Evolutionary conservation across 2,888 invertebrate species (phyloP).

Genomic region (Mythimna lalbum): DNA sequence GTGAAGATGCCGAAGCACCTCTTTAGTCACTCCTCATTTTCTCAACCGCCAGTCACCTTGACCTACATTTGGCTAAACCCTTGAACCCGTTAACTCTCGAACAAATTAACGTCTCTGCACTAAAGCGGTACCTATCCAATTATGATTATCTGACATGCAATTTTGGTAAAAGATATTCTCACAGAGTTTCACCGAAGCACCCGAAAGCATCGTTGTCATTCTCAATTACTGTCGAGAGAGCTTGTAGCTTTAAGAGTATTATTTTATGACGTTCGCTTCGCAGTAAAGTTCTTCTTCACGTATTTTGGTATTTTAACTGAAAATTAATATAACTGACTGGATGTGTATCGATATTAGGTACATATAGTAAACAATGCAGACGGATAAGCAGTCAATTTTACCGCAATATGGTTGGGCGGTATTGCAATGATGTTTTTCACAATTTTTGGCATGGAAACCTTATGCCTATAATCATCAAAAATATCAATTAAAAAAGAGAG

Average conservation of each 20-base stretch:
- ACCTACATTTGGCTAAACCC: not conserved
- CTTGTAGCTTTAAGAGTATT: conserved; percentile 2
- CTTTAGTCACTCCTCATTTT: too few species aligned
- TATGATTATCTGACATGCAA: conserved; percentile 26
- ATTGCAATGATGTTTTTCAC: too few species aligned
- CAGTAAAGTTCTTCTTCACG: not conserved
- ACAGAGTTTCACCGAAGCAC: not conserved
- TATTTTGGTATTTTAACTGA: not conserved
- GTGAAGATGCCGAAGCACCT: too few species aligned
- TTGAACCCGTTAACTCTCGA: not conserved
- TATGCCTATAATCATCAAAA: too few species aligned
- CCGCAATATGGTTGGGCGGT: too few species aligned
- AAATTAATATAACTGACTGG: not conserved
- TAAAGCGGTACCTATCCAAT: conserved; percentile 12
- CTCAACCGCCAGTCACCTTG: not conserved
- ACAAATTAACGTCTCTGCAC: conserved; percentile 26
- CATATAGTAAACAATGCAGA: too few species aligned
- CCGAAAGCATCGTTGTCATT: conserved; percentile 20
- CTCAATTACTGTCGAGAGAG: conserved; percentile 14
- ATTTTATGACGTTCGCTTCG: conserved; percentile 4
- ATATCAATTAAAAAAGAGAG: too few species aligned
- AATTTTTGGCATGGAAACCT: too few species aligned
- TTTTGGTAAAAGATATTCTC: conserved; percentile 26
- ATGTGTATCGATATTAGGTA: too few species aligned
- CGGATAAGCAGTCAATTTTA: too few species aligned